phyloP scores from a whole-genome alignment of 2,888 invertebrate species.

The Meiosimyza platycephala region DNA sequence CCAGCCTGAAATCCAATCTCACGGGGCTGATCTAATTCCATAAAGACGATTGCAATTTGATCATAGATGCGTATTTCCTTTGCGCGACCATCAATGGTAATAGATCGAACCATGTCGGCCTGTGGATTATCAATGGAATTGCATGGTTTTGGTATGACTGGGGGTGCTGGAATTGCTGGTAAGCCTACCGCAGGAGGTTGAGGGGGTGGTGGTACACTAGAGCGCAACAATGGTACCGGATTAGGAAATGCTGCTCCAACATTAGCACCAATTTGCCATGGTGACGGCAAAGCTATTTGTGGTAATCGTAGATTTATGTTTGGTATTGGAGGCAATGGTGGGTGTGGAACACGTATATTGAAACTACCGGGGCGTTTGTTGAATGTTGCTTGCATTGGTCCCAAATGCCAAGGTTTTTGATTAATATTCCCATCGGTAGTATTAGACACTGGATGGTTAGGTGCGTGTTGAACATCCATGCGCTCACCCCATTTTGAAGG shows the following conservation, averaged over 20 bases:
- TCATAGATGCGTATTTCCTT: slow-evolving; percentile 87
- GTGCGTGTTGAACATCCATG: slow-evolving; percentile 43
- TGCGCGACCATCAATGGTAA: slow-evolving; percentile 83
- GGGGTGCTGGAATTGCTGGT: slow-evolving; percentile 44
- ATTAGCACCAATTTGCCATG: slow-evolving; percentile 51
- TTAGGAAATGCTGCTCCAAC: slow-evolving; percentile 25
- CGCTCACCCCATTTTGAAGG: slow-evolving; percentile 62
- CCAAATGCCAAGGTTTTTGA: slow-evolving; percentile 17
- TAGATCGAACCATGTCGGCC: slow-evolving; percentile 80
- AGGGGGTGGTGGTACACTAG: slow-evolving; percentile 53
- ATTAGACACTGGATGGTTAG: not conserved
- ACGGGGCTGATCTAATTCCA: slow-evolving; percentile 87
- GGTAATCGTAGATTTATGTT: slow-evolving; percentile 38
- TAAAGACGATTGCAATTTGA: slow-evolving; percentile 84
- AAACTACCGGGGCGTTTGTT: slow-evolving; percentile 48
- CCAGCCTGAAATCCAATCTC: slow-evolving; percentile 89
- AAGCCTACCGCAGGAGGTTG: slow-evolving; percentile 53
- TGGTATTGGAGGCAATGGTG: slow-evolving; percentile 40
- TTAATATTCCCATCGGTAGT: not conserved
- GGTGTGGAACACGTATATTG: slow-evolving; percentile 39
- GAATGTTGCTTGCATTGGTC: slow-evolving; percentile 22
- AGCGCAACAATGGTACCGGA: slow-evolving; percentile 30
- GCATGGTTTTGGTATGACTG: slow-evolving; percentile 57
- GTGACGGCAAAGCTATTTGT: slow-evolving; percentile 45
- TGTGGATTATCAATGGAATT: slow-evolving; percentile 71